Conservation (phyloP, 2,888 invertebrate genomes). For the Branchinecta sandiegonensis region DNA sequence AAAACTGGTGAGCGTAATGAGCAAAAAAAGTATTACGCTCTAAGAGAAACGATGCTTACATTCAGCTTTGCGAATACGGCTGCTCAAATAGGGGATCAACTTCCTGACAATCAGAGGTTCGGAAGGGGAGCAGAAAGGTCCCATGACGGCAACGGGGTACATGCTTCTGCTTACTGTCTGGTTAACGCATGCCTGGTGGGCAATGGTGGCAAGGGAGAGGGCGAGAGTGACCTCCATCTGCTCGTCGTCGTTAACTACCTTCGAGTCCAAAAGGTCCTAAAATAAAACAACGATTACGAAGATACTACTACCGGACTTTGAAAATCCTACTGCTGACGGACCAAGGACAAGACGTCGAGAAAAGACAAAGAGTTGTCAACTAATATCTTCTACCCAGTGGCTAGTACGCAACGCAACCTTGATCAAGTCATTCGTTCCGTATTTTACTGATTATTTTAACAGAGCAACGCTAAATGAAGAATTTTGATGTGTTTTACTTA, state of each 20-base stretch:
- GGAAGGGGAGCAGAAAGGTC: slow-evolving; percentile 28
- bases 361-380: too few species aligned
- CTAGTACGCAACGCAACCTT: too few species aligned
- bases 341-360: too few species aligned
- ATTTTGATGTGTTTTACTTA: too few species aligned
- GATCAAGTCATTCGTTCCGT: too few species aligned
- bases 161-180: slow-evolving; percentile 26
- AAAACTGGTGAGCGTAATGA: too few species aligned
- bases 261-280: slow-evolving; percentile 29
- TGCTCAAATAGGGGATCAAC: slow-evolving; percentile 27
- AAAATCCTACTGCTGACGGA: too few species aligned
- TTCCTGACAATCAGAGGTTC: slow-evolving; percentile 25
- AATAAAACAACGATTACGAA: not conserved
- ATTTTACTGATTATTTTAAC: too few species aligned
- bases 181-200: slow-evolving; percentile 32
- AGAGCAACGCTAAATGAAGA: too few species aligned
- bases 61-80: slow-evolving; percentile 24
- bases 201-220: slow-evolving; percentile 31
- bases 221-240: slow-evolving; percentile 29
- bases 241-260: slow-evolving; percentile 27
- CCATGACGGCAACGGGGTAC: slow-evolving; percentile 29
- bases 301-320: too few species aligned
- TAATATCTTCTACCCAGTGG: too few species aligned
- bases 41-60: slow-evolving; percentile 20
- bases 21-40: too few species aligned